These are phyloP conservation scores for Hippocampus zosterae DNA, from an alignment of 2,113 vertebrate species.

Conservation along the genomic window DNA sequence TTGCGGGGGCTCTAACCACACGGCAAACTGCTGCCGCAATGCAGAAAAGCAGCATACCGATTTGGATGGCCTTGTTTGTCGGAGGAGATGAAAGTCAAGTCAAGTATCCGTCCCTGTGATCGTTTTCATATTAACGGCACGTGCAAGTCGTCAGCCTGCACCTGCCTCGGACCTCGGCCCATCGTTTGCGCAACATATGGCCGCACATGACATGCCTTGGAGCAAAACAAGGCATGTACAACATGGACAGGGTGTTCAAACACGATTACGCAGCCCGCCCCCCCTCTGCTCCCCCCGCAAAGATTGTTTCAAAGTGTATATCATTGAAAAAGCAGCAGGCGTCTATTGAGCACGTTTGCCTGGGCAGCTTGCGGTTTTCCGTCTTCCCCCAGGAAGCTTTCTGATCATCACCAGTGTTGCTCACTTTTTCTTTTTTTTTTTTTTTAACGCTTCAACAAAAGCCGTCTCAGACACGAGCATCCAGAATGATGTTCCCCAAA, in stretches of 20 bases:
- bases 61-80: background rate
- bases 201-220: background rate
- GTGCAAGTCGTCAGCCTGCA: background rate
- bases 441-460: background rate
- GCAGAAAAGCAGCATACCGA: background rate
- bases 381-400: constrained; percentile 19
- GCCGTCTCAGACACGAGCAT: too few species aligned
- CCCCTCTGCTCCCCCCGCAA: background rate
- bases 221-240: background rate
- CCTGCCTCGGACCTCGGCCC: too few species aligned
- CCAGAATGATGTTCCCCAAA: background rate
- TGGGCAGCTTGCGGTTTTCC: constrained; percentile 18
- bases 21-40: background rate
- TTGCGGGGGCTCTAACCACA: constrained; percentile 1
- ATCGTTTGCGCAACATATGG: background rate
- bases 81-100: background rate
- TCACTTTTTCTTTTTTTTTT: constrained; percentile 9
- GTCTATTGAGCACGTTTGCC: background rate
- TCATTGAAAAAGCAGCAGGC: background rate
- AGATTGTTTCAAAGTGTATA: background rate
- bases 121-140: background rate
- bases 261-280: background rate
- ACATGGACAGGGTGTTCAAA: background rate
- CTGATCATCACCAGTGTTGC: constrained; percentile 43
- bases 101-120: background rate